Percentiles rank a stretch among this genome's conserved stretches.
These are phyloP conservation scores for Salvator merianae DNA, from an alignment of 2,113 vertebrate species.

Conservation along the genomic window DNA sequence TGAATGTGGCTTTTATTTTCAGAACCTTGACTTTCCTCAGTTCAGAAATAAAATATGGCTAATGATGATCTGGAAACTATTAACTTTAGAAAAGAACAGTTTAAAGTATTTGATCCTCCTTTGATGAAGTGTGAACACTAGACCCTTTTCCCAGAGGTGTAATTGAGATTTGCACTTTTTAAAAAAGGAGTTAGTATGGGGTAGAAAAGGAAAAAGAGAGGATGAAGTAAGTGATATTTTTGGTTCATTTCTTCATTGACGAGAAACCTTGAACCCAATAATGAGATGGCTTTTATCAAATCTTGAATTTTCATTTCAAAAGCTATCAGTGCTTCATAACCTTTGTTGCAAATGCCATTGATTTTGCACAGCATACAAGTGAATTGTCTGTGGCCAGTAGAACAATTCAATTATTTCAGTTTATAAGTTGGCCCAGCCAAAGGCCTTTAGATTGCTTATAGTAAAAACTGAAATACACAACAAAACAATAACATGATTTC, in stretches of 20 bases:
- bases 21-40: constrained; percentile 46
- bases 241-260: constrained; percentile 48
- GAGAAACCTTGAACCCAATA: constrained; percentile 46
- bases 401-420: constrained; percentile 1
- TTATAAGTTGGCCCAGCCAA: no score
- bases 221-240: constrained; percentile 4
- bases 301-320: constrained; percentile 61
- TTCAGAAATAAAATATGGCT: constrained; percentile 50
- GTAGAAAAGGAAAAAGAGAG: background rate
- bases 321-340: constrained; percentile 55
- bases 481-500: constrained; percentile 23
- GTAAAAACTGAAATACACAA: no score
- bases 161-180: constrained; percentile 46
- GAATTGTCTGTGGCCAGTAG: constrained; percentile 57
- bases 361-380: constrained; percentile 49
- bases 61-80: constrained; percentile 69
- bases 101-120: constrained; percentile 69
- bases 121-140: constrained; percentile 73
- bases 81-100: constrained; percentile 65
- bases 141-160: constrained; percentile 48
- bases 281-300: constrained; percentile 60
- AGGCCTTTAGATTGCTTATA: no score
- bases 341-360: constrained; percentile 64
- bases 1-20: constrained; percentile 56
- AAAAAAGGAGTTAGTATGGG: constrained; percentile 15